These are phyloP conservation scores for Tolmerus cingulatus DNA, from an alignment of 2,888 invertebrate genomes.

Conservation along the genomic window DNA sequence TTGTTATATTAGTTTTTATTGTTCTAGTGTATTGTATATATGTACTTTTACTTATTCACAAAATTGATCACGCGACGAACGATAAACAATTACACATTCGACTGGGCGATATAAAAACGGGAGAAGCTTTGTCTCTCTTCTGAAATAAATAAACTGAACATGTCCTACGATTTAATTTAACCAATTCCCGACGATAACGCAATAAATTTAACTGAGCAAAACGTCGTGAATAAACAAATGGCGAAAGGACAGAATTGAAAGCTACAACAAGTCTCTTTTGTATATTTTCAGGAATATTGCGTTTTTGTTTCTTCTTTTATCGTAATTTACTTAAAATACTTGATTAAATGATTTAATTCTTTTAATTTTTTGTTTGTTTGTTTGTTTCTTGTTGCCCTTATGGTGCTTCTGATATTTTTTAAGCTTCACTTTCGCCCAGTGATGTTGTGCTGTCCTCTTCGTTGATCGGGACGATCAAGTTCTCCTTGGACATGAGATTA, in stretches of 20 bases:
- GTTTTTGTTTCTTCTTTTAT: background rate
- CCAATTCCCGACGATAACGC: background rate
- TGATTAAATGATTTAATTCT: slow-evolving; percentile 6
- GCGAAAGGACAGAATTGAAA: slow-evolving; percentile 12
- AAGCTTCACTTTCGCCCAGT: slow-evolving; percentile 67
- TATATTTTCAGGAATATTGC: slow-evolving; percentile 35
- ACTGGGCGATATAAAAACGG: background rate
- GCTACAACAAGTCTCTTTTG: slow-evolving; percentile 9
- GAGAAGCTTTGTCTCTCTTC: background rate
- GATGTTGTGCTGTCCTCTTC: slow-evolving; percentile 72
- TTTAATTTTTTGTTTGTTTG: background rate
- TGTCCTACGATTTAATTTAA: background rate
- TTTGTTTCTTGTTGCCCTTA: slow-evolving; percentile 3
- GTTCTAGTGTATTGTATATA: slow-evolving; percentile 34
- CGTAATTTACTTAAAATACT: slow-evolving; percentile 20
- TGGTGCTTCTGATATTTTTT: slow-evolving; percentile 50
- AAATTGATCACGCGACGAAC: slow-evolving; percentile 30
- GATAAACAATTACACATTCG: slow-evolving; percentile 28
- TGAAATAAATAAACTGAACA: background rate
- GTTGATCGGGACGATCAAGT: slow-evolving; percentile 96
- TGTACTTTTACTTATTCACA: slow-evolving; percentile 36
- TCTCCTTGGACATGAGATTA: slow-evolving; percentile 97
- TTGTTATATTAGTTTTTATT: slow-evolving; percentile 34
- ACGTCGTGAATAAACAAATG: background rate
- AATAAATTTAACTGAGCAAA: slow-evolving; percentile 10